Percentiles rank a stretch among this genome's conserved stretches.
These are phyloP conservation scores for Gadopsis marmoratus DNA, from an alignment of 2,797 vertebrate species.

Conservation along the genomic window DNA sequence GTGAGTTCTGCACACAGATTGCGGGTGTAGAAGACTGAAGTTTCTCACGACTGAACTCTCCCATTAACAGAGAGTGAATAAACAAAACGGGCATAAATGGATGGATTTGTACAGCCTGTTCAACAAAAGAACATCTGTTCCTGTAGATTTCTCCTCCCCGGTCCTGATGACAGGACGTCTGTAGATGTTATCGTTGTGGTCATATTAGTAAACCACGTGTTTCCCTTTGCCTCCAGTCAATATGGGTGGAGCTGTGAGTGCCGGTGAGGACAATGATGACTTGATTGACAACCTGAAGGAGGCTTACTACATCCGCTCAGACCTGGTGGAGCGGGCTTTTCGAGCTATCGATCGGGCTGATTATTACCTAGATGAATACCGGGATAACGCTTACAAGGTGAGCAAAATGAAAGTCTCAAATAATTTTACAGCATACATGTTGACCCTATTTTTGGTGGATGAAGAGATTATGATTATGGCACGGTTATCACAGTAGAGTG, in stretches of 20 bases:
- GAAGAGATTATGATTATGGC: neutral
- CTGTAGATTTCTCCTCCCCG: neutral
- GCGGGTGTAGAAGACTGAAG: neutral
- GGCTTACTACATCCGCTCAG: conserved; percentile 95
- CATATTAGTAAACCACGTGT: neutral
- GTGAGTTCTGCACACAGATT: neutral
- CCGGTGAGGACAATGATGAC: conserved; percentile 97
- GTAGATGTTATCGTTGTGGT: too few species aligned
- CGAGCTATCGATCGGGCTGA: conserved; percentile 94
- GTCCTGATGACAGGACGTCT: neutral
- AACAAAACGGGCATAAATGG: neutral
- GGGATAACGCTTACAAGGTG: conserved; percentile 94
- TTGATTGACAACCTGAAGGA: conserved; percentile 97
- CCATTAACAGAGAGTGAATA: neutral
- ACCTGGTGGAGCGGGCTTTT: conserved; percentile 95
- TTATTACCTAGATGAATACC: conserved; percentile 96
- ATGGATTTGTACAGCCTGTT: neutral
- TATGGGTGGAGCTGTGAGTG: conserved; percentile 98
- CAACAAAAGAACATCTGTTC: too few species aligned
- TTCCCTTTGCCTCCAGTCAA: conserved; percentile 58
- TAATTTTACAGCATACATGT: neutral
- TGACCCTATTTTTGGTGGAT: neutral
- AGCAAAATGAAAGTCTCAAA: neutral
- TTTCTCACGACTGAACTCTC: neutral
- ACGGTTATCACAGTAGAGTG: too few species aligned